Evolutionary conservation across 2,113 vertebrate species (phyloP).

Genomic region (Perognathus longimembris): DNA sequence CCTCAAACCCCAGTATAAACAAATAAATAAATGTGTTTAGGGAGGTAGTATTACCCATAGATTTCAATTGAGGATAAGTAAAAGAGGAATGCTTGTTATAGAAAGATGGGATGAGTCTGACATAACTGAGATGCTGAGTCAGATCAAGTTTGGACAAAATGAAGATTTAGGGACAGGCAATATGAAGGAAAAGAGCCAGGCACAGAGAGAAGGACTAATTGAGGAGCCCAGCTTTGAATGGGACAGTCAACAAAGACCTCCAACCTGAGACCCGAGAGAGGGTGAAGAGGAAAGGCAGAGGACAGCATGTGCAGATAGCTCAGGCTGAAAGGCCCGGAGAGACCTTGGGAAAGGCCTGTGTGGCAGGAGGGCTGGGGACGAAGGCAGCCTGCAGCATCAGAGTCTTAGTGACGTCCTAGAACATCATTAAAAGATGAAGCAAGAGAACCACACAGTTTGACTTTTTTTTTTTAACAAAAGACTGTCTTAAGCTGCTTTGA

Average conservation of each 20-base stretch:
- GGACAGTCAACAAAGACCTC: not conserved
- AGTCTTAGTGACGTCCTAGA: not conserved
- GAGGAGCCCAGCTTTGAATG: not conserved
- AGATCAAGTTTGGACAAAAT: conserved; percentile 2
- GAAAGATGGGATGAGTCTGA: not conserved
- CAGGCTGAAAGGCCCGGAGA: not conserved
- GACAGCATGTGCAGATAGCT: not conserved
- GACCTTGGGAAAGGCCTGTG: not conserved
- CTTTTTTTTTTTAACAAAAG: conserved; percentile 1
- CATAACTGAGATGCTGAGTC: not conserved
- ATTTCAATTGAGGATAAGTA: not conserved
- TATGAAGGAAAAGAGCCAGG: not conserved
- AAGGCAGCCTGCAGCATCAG: not conserved
- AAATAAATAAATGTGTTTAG: no score
- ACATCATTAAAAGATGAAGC: not conserved
- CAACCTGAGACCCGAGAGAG: not conserved
- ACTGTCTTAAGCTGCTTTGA: not conserved
- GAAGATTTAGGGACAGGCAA: not conserved
- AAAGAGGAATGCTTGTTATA: not conserved
- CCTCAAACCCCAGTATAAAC: no score
- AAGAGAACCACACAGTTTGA: not conserved
- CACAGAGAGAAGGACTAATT: not conserved
- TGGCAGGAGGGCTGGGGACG: not conserved
- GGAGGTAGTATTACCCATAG: not conserved
- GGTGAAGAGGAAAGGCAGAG: not conserved